phyloP scores from a whole-genome alignment of 2,113 vertebrate species.

The western clawed frog (Xenopus tropicalis) region UCB_Xtro_10.0 CM004447.2:76713001-76713500 shows the following conservation, averaged over 20 bases:
- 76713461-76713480: conserved; percentile 28
- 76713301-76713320: conserved; percentile 7
- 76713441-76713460: conserved; percentile 17
- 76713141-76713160: conserved; percentile 3
- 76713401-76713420: conserved; percentile 1
- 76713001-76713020: neutral
- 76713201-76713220: conserved; percentile 10
- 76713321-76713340: conserved; percentile 4
- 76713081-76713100: neutral
- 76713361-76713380: neutral
- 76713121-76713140: neutral
- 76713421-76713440: conserved; percentile 14
- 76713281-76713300: conserved; percentile 21
- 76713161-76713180: conserved; percentile 1
- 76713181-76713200: conserved; percentile 33
- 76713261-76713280: conserved; percentile 12
- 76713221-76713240: conserved; percentile 32
- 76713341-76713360: neutral
- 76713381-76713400: conserved; percentile 6
- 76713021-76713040: neutral
- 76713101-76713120: conserved; percentile 17
- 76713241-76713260: conserved; percentile 5
- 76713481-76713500: neutral
- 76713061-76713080: too few species aligned
- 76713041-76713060: too few species aligned